phyloP scores from a whole-genome alignment of 2,113 vertebrate genomes.

The Bostrychus sinensis region DNA sequence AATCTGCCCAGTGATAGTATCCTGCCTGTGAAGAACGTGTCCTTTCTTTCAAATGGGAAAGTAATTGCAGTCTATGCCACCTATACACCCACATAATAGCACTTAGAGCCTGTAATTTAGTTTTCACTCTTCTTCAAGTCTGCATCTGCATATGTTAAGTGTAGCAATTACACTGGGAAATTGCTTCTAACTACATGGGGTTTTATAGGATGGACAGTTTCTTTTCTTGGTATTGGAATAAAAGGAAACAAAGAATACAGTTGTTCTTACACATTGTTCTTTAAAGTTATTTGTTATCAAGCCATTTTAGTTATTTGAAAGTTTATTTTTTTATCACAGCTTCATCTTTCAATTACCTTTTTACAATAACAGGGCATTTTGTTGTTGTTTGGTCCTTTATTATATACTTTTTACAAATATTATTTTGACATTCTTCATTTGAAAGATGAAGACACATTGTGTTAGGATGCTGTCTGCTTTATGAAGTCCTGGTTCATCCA shows the following conservation, averaged over 20 bases:
- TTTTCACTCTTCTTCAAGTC: conserved; percentile 79
- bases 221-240: conserved; percentile 57
- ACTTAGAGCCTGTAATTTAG: conserved; percentile 78
- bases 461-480: too few species aligned
- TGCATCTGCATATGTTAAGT: conserved; percentile 80
- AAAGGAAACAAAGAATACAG: conserved; percentile 37
- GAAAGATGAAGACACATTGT: neutral
- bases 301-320: neutral
- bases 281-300: neutral
- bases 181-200: conserved; percentile 73
- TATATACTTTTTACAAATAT: neutral
- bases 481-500: neutral
- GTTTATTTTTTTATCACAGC: neutral
- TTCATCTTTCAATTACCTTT: neutral
- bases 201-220: conserved; percentile 61
- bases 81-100: conserved; percentile 81
- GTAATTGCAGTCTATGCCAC: conserved; percentile 81
- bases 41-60: conserved; percentile 76
- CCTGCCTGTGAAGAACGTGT: conserved; percentile 69
- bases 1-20: conserved; percentile 75
- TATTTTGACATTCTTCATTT: neutral
- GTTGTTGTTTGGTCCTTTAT: neutral
- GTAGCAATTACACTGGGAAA: conserved; percentile 80
- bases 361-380: neutral
- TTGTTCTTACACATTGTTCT: conserved; percentile 42